phyloP scores from a whole-genome alignment of 2,888 invertebrate species.

The Tribolium freemani region DNA sequence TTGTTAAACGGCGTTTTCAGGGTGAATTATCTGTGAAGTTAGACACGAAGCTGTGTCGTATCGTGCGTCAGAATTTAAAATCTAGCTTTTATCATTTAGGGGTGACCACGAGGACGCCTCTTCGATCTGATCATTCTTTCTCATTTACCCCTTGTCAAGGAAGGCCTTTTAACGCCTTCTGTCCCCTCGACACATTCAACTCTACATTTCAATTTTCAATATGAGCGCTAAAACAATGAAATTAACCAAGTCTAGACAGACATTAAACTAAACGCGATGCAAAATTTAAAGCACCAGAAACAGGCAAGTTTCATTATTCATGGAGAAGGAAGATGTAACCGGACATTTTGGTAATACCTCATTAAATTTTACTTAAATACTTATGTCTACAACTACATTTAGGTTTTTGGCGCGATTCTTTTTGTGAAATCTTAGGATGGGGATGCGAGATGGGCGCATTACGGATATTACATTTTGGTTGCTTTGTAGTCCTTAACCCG shows the following conservation, averaged over 20 bases:
- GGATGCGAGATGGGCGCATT: no score
- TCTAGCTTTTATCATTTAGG: slow-evolving; percentile 26
- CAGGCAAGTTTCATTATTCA: no score
- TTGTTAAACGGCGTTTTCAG: slow-evolving; percentile 1
- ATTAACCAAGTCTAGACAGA: no score
- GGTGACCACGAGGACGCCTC: slow-evolving; percentile 37
- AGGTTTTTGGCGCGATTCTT: no score
- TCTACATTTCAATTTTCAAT: slow-evolving; percentile 40
- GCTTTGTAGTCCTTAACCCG: not conserved
- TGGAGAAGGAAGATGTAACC: not conserved
- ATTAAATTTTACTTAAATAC: not conserved
- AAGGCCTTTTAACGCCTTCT: slow-evolving; percentile 36
- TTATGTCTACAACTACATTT: no score
- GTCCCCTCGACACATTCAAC: slow-evolving; percentile 38
- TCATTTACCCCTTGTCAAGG: slow-evolving; percentile 42
- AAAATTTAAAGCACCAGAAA: no score
- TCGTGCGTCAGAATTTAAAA: slow-evolving; percentile 34
- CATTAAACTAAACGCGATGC: no score
- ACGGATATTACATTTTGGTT: not conserved
- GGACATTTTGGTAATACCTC: not conserved
- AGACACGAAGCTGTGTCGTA: not conserved
- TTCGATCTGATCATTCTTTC: slow-evolving; percentile 41
- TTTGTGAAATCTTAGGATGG: no score
- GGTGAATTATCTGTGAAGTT: slow-evolving; percentile 4
- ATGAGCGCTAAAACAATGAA: not conserved